Conservation (phyloP, 1,140 invertebrate species). For the Protaetia brevitarsis region DNA sequence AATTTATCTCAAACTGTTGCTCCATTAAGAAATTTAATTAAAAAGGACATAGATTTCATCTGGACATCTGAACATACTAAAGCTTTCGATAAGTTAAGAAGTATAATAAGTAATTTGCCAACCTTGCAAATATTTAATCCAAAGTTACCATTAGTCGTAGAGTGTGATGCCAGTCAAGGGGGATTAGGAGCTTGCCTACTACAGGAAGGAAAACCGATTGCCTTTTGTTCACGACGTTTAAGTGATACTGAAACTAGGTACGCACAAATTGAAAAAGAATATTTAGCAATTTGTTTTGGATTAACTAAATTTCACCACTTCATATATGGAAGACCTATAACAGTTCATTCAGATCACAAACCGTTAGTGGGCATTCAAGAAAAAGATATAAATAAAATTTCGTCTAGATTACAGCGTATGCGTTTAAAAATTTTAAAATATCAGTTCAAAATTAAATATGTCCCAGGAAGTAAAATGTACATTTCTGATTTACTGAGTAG, state of each 20-base stretch:
- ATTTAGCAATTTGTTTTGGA: too few species aligned
- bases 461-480: not conserved
- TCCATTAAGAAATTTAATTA: conserved; percentile 28
- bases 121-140: not conserved
- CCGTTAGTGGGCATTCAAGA: not conserved
- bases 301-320: conserved; percentile 47
- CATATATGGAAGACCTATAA: conserved; percentile 36
- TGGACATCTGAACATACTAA: not conserved
- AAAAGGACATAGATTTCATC: not conserved
- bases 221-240: conserved; percentile 43
- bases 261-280: conserved; percentile 51
- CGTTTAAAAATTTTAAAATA: not conserved
- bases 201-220: conserved; percentile 21
- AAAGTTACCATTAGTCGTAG: conserved; percentile 9
- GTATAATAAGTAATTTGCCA: not conserved
- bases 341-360: not conserved
- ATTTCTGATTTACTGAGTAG: not conserved
- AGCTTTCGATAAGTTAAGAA: not conserved
- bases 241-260: conserved; percentile 44
- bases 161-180: conserved; percentile 28
- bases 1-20: conserved; percentile 24
- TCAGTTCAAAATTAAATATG: not conserved
- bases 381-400: not conserved
- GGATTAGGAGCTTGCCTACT: conserved; percentile 27
- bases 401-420: not conserved